A percentile compares a stretch with the other conserved stretches of the same genome.
These are phyloP conservation scores for Siniperca chuatsi DNA, from an alignment of 2,113 vertebrate genomes.

Conservation along the genomic window DNA sequence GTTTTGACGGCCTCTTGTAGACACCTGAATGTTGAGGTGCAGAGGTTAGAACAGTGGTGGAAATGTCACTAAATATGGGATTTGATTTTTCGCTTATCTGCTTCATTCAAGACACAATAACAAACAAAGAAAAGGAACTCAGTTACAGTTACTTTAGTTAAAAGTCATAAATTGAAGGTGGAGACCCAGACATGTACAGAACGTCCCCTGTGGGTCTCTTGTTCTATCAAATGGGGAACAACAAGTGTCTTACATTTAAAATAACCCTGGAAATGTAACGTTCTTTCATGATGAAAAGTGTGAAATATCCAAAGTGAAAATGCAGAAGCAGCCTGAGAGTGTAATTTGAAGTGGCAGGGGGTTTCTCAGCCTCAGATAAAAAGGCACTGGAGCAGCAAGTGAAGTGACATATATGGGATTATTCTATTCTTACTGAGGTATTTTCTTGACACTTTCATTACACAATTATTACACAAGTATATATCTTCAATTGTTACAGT, in stretches of 20 bases:
- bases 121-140: neutral
- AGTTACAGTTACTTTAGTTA: too few species aligned
- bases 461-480: neutral
- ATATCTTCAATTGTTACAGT: neutral
- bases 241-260: slow-evolving; percentile 29
- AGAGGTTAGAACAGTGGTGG: neutral
- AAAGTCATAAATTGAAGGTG: slow-evolving; percentile 23
- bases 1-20: slow-evolving; percentile 91
- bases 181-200: neutral
- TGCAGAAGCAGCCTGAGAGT: slow-evolving; percentile 14
- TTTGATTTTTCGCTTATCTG: neutral
- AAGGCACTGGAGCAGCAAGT: slow-evolving; percentile 1
- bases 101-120: neutral
- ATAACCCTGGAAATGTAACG: slow-evolving; percentile 10
- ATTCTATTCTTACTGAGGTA: neutral
- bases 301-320: slow-evolving; percentile 27
- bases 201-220: slow-evolving; percentile 16
- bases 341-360: neutral
- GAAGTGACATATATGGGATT: neutral
- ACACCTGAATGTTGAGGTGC: slow-evolving; percentile 87
- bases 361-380: slow-evolving; percentile 15
- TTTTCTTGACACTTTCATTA: neutral
- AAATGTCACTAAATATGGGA: neutral
- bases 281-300: slow-evolving; percentile 16
- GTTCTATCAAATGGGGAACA: slow-evolving; percentile 59